Evolutionary conservation across 1,140 invertebrate species (phyloP).

Genomic region (Proales similis): DNA sequence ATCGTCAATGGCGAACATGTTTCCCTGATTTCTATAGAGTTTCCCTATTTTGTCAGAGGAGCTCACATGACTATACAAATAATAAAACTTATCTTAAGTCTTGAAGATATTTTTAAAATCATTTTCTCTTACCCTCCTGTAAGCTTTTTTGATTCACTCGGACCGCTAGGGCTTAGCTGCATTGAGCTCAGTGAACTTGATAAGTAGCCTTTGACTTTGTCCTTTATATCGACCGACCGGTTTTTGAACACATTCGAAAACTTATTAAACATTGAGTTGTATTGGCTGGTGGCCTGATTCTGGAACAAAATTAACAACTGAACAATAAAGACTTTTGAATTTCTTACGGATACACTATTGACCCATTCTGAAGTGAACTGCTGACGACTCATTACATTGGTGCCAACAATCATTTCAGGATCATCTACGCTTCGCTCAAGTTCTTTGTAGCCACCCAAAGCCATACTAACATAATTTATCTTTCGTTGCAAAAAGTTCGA

Average conservation of each 20-base stretch:
- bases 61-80: slow-evolving; percentile 64
- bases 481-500: slow-evolving; percentile 91
- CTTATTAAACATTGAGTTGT: slow-evolving; percentile 48
- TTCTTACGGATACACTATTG: slow-evolving; percentile 69
- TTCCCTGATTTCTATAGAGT: slow-evolving; percentile 75
- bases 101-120: too few relatives aligned
- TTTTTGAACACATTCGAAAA: slow-evolving; percentile 64
- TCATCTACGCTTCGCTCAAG: slow-evolving; percentile 9
- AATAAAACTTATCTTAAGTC: too few relatives aligned
- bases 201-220: slow-evolving; percentile 85
- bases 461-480: slow-evolving; percentile 80
- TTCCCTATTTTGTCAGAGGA: slow-evolving; percentile 70
- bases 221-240: slow-evolving; percentile 84
- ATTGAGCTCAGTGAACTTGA: slow-evolving; percentile 55
- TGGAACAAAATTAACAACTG: slow-evolving; percentile 42
- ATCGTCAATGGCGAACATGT: slow-evolving; percentile 89
- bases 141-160: too few relatives aligned
- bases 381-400: background rate
- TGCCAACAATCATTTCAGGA: slow-evolving; percentile 38
- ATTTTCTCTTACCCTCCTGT: too few relatives aligned
- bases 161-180: too few relatives aligned
- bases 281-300: slow-evolving; percentile 35
- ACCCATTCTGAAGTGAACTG: slow-evolving; percentile 57
- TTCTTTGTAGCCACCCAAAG: slow-evolving; percentile 77
- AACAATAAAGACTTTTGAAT: slow-evolving; percentile 66